These are phyloP conservation scores for Mnemiopsis leidyi DNA, from an alignment of 37 sponge, comb jelly and placozoan species.

Conservation along the genomic window DNA sequence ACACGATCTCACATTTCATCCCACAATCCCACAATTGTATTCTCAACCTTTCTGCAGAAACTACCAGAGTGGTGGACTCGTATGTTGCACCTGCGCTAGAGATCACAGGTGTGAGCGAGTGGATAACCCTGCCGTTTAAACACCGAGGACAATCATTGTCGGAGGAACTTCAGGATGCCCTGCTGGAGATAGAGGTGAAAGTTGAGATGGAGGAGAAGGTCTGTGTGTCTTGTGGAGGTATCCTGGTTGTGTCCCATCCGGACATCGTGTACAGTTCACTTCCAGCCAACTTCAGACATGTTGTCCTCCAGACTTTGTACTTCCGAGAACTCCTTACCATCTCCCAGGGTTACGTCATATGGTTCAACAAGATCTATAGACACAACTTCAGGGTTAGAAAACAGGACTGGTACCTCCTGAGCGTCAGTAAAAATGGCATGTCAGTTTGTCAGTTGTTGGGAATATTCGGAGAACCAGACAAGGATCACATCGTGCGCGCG, in stretches of 20 bases:
- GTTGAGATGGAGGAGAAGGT: constrained; percentile 36
- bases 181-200: not conserved
- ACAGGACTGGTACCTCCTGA: constrained; percentile 34
- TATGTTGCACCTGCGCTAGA: constrained; percentile 35
- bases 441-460: constrained; percentile 1
- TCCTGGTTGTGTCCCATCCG: constrained; percentile 34
- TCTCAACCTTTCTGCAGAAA: not conserved
- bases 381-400: constrained; percentile 12
- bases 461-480: constrained; percentile 32
- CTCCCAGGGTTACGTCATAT: constrained; percentile 24
- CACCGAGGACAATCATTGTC: constrained; percentile 13
- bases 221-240: constrained; percentile 29
- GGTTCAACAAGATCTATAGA: constrained; percentile 54
- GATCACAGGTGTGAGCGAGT: not conserved
- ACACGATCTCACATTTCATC: constrained; percentile 1
- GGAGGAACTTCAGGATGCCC: not conserved
- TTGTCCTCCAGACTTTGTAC: constrained; percentile 46
- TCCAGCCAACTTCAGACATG: not conserved
- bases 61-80: constrained; percentile 44
- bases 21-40: constrained; percentile 44
- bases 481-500: not conserved
- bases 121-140: not conserved
- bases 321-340: constrained; percentile 10
- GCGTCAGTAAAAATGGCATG: constrained; percentile 24
- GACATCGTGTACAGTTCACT: constrained; percentile 47